Evolutionary conservation across 2,888 invertebrate genomes (phyloP).

Genomic region (Bembecia ichneumoniformis): DNA sequence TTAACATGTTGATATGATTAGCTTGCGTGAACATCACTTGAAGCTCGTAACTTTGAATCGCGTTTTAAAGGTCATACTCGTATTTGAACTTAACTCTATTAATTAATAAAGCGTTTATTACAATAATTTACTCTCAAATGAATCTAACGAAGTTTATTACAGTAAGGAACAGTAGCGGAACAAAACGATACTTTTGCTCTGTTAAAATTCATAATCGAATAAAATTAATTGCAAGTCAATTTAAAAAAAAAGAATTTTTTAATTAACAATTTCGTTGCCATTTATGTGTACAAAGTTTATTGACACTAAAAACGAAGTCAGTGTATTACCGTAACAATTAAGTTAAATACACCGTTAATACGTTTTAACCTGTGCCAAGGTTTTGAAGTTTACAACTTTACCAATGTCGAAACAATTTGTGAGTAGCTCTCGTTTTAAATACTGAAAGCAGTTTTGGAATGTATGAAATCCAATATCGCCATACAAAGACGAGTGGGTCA

Average conservation of each 20-base stretch:
- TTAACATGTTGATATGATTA: too few relatives aligned
- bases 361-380: slow-evolving; percentile 12
- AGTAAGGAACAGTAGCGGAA: neutral
- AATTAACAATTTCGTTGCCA: slow-evolving; percentile 36
- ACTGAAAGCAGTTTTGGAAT: too few relatives aligned
- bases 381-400: too few relatives aligned
- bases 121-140: slow-evolving; percentile 18
- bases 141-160: slow-evolving; percentile 4
- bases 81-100: slow-evolving; percentile 14
- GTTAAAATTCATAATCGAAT: slow-evolving; percentile 34
- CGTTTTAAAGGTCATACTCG: slow-evolving; percentile 7
- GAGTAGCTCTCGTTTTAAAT: too few relatives aligned
- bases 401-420: too few relatives aligned
- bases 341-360: slow-evolving; percentile 11
- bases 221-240: slow-evolving; percentile 33
- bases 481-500: too few relatives aligned
- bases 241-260: slow-evolving; percentile 28
- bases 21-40: too few relatives aligned
- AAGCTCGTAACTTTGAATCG: neutral
- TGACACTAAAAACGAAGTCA: slow-evolving; percentile 33
- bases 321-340: slow-evolving; percentile 24
- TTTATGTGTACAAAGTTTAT: slow-evolving; percentile 33
- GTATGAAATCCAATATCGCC: too few relatives aligned
- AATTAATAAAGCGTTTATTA: slow-evolving; percentile 18
- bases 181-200: slow-evolving; percentile 9